Evolutionary conservation across 2,113 vertebrate genomes (phyloP).

Genomic region (Pungitius pungitius): DNA sequence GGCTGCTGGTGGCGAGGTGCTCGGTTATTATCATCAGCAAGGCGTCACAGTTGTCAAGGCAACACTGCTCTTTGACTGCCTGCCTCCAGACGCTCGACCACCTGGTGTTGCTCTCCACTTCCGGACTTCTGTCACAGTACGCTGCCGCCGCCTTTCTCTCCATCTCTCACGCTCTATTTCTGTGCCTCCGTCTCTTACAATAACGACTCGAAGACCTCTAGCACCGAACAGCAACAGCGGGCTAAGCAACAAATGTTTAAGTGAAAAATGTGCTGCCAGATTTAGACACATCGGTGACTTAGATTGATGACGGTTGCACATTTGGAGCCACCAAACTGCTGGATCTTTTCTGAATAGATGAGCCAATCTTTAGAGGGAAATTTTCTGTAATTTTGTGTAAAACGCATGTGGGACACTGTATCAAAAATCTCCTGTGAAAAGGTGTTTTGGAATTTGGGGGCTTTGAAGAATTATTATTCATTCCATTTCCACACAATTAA

Average conservation of each 20-base stretch:
- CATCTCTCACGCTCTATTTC: conserved; percentile 15
- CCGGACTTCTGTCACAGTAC: conserved; percentile 45
- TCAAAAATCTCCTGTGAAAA: neutral
- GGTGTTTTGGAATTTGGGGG: neutral
- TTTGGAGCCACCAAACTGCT: neutral
- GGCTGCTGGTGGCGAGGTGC: conserved; percentile 54
- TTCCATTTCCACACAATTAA: neutral
- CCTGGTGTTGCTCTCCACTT: conserved; percentile 72
- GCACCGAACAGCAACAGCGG: neutral
- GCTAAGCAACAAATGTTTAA: too few relatives aligned
- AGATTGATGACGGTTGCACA: neutral
- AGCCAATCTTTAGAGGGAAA: neutral
- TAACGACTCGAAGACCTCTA: neutral
- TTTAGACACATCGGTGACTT: neutral
- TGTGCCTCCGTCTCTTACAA: neutral
- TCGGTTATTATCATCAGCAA: conserved; percentile 70
- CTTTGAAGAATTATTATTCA: neutral
- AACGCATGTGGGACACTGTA: neutral
- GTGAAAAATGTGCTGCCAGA: neutral
- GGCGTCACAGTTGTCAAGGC: conserved; percentile 80
- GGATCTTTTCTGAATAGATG: neutral
- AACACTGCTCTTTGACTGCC: conserved; percentile 76
- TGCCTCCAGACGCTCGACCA: conserved; percentile 75
- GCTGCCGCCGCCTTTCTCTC: conserved; percentile 11
- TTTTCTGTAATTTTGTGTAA: neutral